Base-by-base conservation (phyloP, 2,888 invertebrate species). In the Oligia fasciuncula region DNA sequence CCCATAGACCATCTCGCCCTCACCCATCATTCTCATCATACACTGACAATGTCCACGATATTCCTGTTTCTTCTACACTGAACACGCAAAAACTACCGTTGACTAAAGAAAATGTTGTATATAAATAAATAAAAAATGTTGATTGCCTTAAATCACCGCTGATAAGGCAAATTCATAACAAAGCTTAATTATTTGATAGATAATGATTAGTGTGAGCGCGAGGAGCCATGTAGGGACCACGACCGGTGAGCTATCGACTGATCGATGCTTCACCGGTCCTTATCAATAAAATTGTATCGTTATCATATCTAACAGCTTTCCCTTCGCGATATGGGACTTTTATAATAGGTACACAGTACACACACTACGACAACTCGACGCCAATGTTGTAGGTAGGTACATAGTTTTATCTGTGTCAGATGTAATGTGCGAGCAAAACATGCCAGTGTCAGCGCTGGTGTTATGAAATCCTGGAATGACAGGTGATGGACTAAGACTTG, bases 21-120 rank as follows among this genome's bases (percentile, higher is more conserved):
- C 97, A 76, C 95, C 97, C 94, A 97, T 97, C 97, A 97, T 97
- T 95, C 93, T 97, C 97, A 97, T 97, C 90, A 93, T 95, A 94
- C 93, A 93, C 93, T 88, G 78, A 23, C 80, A 79, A 81, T 40
- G 85, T 83, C 81, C 83, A 81, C 86, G 73, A 68, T 76, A 62
- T 67, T 57, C 49, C 49, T 46, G 46, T 73, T 66, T 73, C 76
- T 87, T 76, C 82, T 83, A 82, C 83, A 88, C 87, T 76, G 35
- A 88, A 83, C 85, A 86, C 78, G 73, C 77, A 72, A 84, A 81
- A 81, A 83, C 80, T 77, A 82, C 71, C 57, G 67, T 65, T 67
- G 69, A 81, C 72, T 72, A 74, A 73, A 51, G 51, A 54, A 80
- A 65, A 73, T 79, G 79, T 88, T 84, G 66, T 57, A 35, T 29